phyloP scores from a whole-genome alignment of 1,140 invertebrate species.

The Asbolus verrucosus region DNA sequence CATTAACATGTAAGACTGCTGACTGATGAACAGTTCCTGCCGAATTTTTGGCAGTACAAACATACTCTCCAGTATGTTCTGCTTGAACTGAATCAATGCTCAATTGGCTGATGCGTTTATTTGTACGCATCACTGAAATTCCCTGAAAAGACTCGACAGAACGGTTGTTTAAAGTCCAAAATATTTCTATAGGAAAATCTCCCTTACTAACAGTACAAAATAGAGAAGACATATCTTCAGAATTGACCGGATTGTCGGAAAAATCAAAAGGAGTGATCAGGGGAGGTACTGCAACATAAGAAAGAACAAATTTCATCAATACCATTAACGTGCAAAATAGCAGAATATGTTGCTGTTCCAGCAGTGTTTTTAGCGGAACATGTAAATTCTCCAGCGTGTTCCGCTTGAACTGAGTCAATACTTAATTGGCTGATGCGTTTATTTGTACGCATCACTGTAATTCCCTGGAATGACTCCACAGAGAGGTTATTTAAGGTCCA shows the following conservation, averaged over 20 bases:
- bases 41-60: constrained; percentile 77
- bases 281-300: constrained; percentile 73
- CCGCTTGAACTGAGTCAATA: constrained; percentile 76
- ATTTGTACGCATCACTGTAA: constrained; percentile 65
- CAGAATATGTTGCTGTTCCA: constrained; percentile 76
- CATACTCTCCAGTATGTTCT: constrained; percentile 79
- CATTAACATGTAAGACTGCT: constrained; percentile 70
- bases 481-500: constrained; percentile 50
- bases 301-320: constrained; percentile 26
- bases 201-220: constrained; percentile 71
- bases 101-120: constrained; percentile 75
- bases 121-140: constrained; percentile 62
- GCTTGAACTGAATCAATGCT: constrained; percentile 78
- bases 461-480: constrained; percentile 28
- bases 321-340: constrained; percentile 74
- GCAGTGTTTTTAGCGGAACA: constrained; percentile 82
- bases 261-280: constrained; percentile 79
- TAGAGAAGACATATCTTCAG: constrained; percentile 74
- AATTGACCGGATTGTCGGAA: constrained; percentile 66
- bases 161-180: constrained; percentile 50
- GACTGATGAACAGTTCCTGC: constrained; percentile 74
- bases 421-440: constrained; percentile 77
- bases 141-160: constrained; percentile 31
- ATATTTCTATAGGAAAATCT: constrained; percentile 66
- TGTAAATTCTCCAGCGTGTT: constrained; percentile 81